Conservation (phyloP, 2,113 vertebrate species). For the Pithys albifrons region DNA sequence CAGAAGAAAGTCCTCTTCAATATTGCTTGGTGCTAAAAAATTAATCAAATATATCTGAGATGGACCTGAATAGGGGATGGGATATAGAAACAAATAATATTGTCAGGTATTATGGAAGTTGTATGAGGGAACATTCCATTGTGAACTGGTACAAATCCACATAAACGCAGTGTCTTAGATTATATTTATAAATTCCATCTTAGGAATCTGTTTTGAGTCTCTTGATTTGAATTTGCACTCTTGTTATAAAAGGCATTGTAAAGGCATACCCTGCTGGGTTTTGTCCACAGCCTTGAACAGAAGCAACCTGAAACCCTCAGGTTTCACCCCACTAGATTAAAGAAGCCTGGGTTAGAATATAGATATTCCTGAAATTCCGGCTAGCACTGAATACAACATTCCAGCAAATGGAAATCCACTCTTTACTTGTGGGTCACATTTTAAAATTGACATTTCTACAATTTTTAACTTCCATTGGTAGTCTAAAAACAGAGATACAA, state of each 20-base stretch:
- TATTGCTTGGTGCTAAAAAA: background rate
- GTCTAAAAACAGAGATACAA: background rate
- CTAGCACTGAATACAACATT: background rate
- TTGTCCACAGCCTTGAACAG: background rate
- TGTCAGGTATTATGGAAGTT: background rate
- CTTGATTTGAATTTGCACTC: background rate
- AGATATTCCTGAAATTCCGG: background rate
- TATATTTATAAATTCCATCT: background rate
- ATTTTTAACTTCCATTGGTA: background rate
- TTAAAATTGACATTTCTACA: background rate
- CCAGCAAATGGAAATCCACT: background rate
- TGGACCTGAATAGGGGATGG: background rate
- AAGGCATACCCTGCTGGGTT: background rate
- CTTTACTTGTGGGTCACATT: background rate
- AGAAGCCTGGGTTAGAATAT: background rate
- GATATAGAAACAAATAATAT: background rate
- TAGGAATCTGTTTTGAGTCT: background rate
- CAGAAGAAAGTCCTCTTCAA: background rate
- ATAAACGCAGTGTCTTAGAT: background rate
- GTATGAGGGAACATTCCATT: background rate
- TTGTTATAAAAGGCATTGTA: background rate
- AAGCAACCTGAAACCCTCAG: background rate
- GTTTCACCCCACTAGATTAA: background rate
- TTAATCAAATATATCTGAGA: background rate
- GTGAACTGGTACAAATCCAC: background rate